phyloP scores from a whole-genome alignment of 2,797 vertebrate genomes.

The Xiphorhynchus erythropygius region DNA sequence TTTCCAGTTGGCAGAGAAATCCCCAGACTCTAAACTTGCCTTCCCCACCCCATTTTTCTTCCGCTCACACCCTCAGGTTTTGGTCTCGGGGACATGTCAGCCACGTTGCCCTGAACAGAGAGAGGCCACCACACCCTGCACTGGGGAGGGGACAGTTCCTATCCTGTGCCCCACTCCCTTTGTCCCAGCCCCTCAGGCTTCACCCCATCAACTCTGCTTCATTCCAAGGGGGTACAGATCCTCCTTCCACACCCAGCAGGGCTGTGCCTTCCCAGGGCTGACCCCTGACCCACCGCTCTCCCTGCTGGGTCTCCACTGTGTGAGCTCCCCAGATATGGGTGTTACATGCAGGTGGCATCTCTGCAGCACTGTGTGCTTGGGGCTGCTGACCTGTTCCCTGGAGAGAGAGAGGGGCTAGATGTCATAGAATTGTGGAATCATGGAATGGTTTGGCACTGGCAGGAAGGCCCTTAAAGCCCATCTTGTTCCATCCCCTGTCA shows the following conservation, averaged over 20 bases:
- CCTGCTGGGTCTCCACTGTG: rapidly evolving
- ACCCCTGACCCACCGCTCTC: background rate
- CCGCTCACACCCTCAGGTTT: background rate
- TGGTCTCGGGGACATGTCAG: background rate
- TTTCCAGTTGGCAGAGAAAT: background rate
- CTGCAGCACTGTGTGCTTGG: rapidly evolving
- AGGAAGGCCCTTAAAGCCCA: background rate
- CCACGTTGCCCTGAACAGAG: background rate
- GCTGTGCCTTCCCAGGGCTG: background rate
- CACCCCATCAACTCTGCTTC: background rate
- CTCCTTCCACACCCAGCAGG: rapidly evolving
- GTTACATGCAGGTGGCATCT: rapidly evolving
- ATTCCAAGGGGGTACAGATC: background rate
- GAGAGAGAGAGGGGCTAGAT: background rate
- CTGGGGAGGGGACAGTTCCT: background rate
- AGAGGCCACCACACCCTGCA: background rate
- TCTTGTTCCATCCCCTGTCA: background rate
- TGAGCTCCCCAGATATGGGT: rapidly evolving
- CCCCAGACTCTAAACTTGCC: background rate
- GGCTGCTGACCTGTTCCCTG: background rate
- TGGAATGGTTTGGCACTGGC: background rate
- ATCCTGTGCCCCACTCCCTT: background rate
- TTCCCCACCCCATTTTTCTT: slow-evolving; percentile 23
- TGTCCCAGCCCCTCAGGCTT: background rate
- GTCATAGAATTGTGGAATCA: background rate